Percentiles rank a stretch among this genome's conserved stretches.
These are phyloP conservation scores for Chromis chromis DNA, from an alignment of 2,797 vertebrate genomes.

Conservation along the genomic window DNA sequence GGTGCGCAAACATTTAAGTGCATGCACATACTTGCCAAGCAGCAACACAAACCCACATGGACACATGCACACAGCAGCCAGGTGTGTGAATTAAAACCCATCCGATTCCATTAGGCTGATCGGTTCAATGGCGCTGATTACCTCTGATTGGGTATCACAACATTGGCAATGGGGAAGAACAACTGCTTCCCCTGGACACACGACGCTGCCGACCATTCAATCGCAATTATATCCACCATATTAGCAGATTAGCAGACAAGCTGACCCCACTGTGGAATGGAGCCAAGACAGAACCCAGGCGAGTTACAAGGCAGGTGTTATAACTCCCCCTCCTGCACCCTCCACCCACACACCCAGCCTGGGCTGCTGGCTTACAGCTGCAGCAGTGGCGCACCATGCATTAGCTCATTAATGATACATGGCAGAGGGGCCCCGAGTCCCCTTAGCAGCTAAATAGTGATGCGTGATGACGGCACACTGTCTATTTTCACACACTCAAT, in stretches of 20 bases:
- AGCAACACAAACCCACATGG: neutral
- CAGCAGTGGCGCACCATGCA: constrained; percentile 46
- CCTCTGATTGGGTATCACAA: constrained; percentile 82
- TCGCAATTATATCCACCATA: constrained; percentile 84
- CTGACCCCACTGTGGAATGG: constrained; percentile 74
- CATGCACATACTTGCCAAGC: constrained; percentile 7
- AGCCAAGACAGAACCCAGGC: constrained; percentile 74
- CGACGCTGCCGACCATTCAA: constrained; percentile 74
- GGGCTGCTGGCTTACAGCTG: constrained; percentile 67
- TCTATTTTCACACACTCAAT: neutral
- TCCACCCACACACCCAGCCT: constrained; percentile 41
- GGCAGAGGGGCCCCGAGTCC: constrained; percentile 50
- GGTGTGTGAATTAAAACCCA: constrained; percentile 77
- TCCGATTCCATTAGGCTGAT: constrained; percentile 76
- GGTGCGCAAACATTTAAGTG: constrained; percentile 33
- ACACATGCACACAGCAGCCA: constrained; percentile 46
- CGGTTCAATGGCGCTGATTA: constrained; percentile 70
- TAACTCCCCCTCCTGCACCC: constrained; percentile 37
- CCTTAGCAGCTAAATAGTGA: constrained; percentile 57
- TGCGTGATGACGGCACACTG: constrained; percentile 30
- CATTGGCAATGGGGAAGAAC: constrained; percentile 76
- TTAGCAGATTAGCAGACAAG: constrained; percentile 85
- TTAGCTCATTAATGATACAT: constrained; percentile 74
- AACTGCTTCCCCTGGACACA: constrained; percentile 71
- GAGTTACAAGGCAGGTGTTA: constrained; percentile 79